phyloP scores from a whole-genome alignment of 1,140 invertebrate genomes.

The Hylaeus anthracinus region DNA sequence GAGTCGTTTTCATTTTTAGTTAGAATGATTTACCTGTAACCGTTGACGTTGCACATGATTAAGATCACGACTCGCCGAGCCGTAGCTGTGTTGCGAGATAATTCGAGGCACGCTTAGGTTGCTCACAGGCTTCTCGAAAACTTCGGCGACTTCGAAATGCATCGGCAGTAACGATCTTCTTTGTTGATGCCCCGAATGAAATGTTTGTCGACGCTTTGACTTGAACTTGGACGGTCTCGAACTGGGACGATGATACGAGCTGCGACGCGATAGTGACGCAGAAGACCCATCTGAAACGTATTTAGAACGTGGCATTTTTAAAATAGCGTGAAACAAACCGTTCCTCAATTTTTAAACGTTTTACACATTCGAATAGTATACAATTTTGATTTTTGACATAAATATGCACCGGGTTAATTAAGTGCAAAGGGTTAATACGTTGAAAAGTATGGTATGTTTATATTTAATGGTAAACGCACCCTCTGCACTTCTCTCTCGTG shows the following conservation, averaged over 20 bases:
- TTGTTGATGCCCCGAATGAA: slow-evolving; percentile 75
- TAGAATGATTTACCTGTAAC: slow-evolving; percentile 34
- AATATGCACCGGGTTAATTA: no score
- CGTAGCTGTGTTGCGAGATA: slow-evolving; percentile 69
- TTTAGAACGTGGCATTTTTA: neutral
- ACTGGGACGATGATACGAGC: slow-evolving; percentile 65
- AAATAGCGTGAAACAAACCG: neutral
- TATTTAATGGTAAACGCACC: slow-evolving; percentile 54
- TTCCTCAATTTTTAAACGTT: no score
- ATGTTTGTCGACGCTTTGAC: slow-evolving; percentile 77
- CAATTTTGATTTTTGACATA: no score
- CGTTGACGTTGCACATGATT: slow-evolving; percentile 44
- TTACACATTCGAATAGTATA: no score
- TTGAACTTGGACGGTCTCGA: slow-evolving; percentile 74
- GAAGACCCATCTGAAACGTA: slow-evolving; percentile 67
- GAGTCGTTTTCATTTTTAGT: no score
- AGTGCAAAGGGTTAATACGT: no score
- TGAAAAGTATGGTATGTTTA: no score
- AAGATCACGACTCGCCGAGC: slow-evolving; percentile 15
- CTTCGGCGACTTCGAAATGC: slow-evolving; percentile 77
- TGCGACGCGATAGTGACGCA: slow-evolving; percentile 64
- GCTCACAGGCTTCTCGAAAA: slow-evolving; percentile 75
- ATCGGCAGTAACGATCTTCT: slow-evolving; percentile 68
- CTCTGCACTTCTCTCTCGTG: slow-evolving; percentile 72
- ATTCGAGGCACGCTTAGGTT: slow-evolving; percentile 77